Conservation (phyloP, 1,140 invertebrate genomes). For the Mamestra configurata region DNA sequence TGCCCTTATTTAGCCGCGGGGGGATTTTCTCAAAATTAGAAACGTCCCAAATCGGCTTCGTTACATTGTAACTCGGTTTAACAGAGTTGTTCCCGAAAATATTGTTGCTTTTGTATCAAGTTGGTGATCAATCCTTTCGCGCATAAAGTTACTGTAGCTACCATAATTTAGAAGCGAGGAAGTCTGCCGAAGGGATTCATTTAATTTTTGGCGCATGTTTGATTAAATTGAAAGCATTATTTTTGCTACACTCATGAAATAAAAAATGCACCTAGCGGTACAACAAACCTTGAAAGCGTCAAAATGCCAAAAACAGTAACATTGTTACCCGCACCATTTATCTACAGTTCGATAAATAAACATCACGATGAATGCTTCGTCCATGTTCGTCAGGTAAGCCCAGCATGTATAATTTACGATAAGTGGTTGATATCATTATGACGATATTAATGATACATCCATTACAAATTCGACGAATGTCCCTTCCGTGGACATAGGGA, state of each 20-base stretch:
- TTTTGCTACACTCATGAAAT: background rate
- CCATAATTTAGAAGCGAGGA: slow-evolving; percentile 20
- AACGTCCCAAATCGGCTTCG: slow-evolving; percentile 50
- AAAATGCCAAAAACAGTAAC: background rate
- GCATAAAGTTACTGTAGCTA: slow-evolving; percentile 23
- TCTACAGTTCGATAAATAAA: slow-evolving; percentile 15
- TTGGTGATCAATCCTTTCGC: slow-evolving; percentile 12
- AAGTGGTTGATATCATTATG: slow-evolving; percentile 43
- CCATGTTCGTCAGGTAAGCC: slow-evolving; percentile 18
- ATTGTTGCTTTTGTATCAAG: slow-evolving; percentile 38
- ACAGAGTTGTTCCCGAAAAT: slow-evolving; percentile 41
- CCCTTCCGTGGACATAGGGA: slow-evolving; percentile 29
- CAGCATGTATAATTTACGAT: slow-evolving; percentile 37
- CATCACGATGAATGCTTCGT: slow-evolving; percentile 15
- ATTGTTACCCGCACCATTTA: background rate
- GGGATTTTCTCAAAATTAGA: slow-evolving; percentile 71
- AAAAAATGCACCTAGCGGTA: no score
- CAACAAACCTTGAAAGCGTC: background rate
- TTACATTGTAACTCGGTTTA: slow-evolving; percentile 42
- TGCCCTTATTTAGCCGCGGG: slow-evolving; percentile 64
- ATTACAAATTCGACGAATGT: slow-evolving; percentile 36
- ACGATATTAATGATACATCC: slow-evolving; percentile 31
- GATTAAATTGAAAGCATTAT: slow-evolving; percentile 12
- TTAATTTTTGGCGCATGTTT: background rate
- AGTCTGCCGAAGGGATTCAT: background rate